Conservation (phyloP, 2,797 vertebrate species). For the Phrynocephalus guinanensis region DNA sequence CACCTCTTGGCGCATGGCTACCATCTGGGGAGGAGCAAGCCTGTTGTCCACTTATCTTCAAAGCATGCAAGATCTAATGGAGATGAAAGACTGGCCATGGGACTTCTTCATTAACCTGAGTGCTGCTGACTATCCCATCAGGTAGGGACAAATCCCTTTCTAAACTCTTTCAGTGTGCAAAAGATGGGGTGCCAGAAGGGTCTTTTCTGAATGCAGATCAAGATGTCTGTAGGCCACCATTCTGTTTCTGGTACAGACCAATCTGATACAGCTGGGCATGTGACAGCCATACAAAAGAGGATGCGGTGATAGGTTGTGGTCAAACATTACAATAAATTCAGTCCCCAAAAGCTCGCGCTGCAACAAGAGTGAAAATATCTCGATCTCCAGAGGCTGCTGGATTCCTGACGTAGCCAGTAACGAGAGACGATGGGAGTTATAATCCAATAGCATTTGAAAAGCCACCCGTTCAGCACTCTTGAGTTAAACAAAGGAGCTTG, state of each 20-base stretch:
- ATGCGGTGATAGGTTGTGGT: no score
- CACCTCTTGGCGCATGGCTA: slow-evolving; percentile 97
- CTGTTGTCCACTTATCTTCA: slow-evolving; percentile 96
- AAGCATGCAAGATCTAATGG: slow-evolving; percentile 93
- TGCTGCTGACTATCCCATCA: slow-evolving; percentile 97
- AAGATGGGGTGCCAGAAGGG: neutral
- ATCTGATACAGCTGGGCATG: no score
- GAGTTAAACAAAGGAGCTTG: neutral
- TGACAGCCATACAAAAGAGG: no score
- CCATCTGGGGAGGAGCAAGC: slow-evolving; percentile 98
- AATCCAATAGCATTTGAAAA: neutral
- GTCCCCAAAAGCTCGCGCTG: neutral
- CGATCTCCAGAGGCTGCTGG: neutral
- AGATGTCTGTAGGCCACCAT: neutral
- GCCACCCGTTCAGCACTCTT: neutral
- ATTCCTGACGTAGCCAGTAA: neutral
- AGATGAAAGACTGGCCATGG: slow-evolving; percentile 97
- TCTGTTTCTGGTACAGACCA: neutral
- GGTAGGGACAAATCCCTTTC: slow-evolving; percentile 75
- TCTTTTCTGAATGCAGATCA: neutral
- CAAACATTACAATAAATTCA: no score
- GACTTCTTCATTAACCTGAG: slow-evolving; percentile 99
- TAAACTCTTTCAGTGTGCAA: neutral
- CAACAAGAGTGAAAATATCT: neutral
- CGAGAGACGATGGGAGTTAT: neutral